phyloP scores from a whole-genome alignment of 2,888 invertebrate species.

The Saturnia japonica region DNA sequence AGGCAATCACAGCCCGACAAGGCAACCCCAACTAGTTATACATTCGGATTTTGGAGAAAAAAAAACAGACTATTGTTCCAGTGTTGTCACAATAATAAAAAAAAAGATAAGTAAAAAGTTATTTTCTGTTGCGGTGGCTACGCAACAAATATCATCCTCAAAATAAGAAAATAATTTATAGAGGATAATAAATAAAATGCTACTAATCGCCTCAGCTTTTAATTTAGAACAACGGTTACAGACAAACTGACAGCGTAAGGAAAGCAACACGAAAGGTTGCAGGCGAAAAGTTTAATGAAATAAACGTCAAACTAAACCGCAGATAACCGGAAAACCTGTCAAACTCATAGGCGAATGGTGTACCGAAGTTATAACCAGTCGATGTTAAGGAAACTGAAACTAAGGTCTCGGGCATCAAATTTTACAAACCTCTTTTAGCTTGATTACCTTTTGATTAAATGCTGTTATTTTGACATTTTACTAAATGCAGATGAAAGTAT shows the following conservation, averaged over 20 bases:
- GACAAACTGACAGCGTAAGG: neutral
- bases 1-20: no score
- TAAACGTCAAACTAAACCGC: conserved; percentile 41
- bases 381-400: neutral
- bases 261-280: conserved; percentile 21
- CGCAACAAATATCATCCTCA: neutral
- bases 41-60: no score
- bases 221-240: neutral
- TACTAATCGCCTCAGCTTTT: neutral
- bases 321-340: conserved; percentile 13
- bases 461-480: neutral
- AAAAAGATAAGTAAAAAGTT: no score
- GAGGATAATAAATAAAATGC: neutral
- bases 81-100: no score
- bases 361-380: neutral
- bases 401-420: neutral
- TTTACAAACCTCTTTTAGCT: neutral
- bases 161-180: neutral
- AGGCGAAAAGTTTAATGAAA: conserved; percentile 48
- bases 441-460: neutral
- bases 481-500: no score
- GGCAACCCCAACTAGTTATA: no score
- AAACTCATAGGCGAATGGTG: conserved; percentile 9
- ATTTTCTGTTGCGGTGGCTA: no score
- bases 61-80: no score